A percentile compares a stretch with the other conserved stretches of the same genome.
Evolutionary conservation across 2,888 invertebrate species (phyloP).

Genomic region (Danaus chrysippus): DNA sequence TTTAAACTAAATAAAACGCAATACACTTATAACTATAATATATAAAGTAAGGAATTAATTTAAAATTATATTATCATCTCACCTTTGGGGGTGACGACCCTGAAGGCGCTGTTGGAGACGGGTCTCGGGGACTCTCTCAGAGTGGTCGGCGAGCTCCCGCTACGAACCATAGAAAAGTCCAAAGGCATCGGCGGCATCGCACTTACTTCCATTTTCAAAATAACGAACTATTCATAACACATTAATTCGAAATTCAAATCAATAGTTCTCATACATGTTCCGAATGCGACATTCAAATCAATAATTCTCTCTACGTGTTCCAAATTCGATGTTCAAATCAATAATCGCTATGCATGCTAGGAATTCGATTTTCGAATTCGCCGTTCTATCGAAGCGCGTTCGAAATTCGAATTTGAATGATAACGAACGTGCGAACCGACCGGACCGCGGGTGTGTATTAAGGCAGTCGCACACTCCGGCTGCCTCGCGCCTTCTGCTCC

Average conservation of each 20-base stretch:
- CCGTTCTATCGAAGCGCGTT: background rate
- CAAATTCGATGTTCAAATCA: conserved; percentile 30
- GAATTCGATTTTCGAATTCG: background rate
- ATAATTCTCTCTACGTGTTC: background rate
- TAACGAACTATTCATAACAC: conserved; percentile 30
- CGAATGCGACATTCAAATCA: background rate
- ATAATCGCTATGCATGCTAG: background rate
- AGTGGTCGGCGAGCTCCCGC: conserved; percentile 56
- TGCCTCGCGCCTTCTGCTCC: conserved; percentile 55
- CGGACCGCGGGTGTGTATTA: conserved; percentile 67
- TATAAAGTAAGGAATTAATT: too few relatives aligned
- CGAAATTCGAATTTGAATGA: conserved; percentile 34
- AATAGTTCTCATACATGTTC: background rate
- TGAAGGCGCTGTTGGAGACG: conserved; percentile 80
- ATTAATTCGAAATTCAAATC: conserved; percentile 32
- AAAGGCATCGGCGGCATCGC: conserved; percentile 81
- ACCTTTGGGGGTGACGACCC: conserved; percentile 84
- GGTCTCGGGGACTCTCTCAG: conserved; percentile 66
- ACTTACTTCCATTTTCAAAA: conserved; percentile 79
- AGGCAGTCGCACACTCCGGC: conserved; percentile 57
- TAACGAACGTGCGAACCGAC: conserved; percentile 62
- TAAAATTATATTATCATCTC: conserved; percentile 33
- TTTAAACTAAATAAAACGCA: too few relatives aligned
- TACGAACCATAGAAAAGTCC: conserved; percentile 82
- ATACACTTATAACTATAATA: too few relatives aligned